Conservation (phyloP, 1,140 invertebrate species). For the Asbolus verrucosus region DNA sequence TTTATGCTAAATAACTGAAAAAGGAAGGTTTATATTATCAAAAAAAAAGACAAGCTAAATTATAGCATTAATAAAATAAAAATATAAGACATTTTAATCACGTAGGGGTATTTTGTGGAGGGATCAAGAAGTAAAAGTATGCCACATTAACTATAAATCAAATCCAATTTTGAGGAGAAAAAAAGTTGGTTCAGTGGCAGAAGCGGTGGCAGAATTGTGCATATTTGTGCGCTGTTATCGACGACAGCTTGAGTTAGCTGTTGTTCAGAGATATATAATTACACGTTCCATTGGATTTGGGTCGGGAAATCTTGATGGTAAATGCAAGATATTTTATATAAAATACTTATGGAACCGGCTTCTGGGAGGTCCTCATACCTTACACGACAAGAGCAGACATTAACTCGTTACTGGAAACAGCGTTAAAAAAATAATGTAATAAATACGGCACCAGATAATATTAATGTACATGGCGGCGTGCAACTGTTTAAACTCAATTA, state of each 20-base stretch:
- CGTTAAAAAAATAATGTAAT: too few species aligned
- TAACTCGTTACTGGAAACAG: too few species aligned
- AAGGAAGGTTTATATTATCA: conserved; percentile 10
- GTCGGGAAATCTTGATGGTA: conserved; percentile 4
- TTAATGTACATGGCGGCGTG: too few species aligned
- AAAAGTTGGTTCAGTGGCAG: too few species aligned
- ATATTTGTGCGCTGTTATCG: not conserved
- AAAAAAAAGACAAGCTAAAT: too few species aligned
- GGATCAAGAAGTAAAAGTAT: conserved; percentile 5
- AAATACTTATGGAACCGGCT: conserved; percentile 3
- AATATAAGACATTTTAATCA: too few species aligned
- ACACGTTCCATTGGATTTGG: not conserved
- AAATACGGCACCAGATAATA: too few species aligned
- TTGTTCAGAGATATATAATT: conserved; percentile 6
- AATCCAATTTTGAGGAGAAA: too few species aligned
- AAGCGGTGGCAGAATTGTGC: too few species aligned
- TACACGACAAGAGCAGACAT: not conserved
- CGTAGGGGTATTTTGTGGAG: not conserved
- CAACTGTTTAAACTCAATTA: too few species aligned
- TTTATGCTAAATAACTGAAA: conserved; percentile 5
- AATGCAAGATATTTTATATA: conserved; percentile 21
- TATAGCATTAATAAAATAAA: too few species aligned
- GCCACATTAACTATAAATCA: not conserved
- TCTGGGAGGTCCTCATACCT: conserved; percentile 15
- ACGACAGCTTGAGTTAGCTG: conserved; percentile 10